Conservation (phyloP, 2,113 vertebrate genomes). For the Percopsis transmontana region DNA sequence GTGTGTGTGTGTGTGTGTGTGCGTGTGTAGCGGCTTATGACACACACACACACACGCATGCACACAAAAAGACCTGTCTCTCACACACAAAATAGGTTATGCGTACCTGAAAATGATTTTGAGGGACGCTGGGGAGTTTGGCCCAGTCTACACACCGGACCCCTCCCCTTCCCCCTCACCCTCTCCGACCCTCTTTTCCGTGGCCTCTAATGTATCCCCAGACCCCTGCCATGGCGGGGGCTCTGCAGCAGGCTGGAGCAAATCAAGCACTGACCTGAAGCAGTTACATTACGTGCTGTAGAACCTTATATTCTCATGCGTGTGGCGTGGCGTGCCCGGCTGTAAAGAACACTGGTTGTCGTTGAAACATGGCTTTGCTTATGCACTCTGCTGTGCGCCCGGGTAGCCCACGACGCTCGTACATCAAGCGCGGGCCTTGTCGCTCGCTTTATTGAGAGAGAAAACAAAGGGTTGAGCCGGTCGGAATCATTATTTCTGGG, state of each 20-base stretch:
- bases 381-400: constrained; percentile 85
- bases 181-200: constrained; percentile 64
- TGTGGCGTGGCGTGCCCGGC: constrained; percentile 85
- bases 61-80: constrained; percentile 66
- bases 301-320: constrained; percentile 96
- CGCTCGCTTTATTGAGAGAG: constrained; percentile 97
- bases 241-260: constrained; percentile 90
- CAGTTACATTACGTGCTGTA: constrained; percentile 91
- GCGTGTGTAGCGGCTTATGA: background rate
- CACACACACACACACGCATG: background rate
- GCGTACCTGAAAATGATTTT: constrained; percentile 71
- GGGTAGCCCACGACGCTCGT: constrained; percentile 86
- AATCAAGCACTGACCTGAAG: constrained; percentile 96
- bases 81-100: constrained; percentile 35
- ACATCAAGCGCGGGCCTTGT: constrained; percentile 91
- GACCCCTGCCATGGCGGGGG: constrained; percentile 84
- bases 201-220: constrained; percentile 86
- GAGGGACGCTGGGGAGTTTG: constrained; percentile 63
- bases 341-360: constrained; percentile 91
- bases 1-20: constrained; percentile 27
- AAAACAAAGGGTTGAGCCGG: constrained; percentile 97
- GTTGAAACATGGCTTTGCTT: constrained; percentile 97
- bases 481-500: constrained; percentile 96
- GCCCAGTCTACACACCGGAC: constrained; percentile 35
- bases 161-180: background rate